Conservation (phyloP, 2,888 invertebrate species). For the Polyommatus icarus region DNA sequence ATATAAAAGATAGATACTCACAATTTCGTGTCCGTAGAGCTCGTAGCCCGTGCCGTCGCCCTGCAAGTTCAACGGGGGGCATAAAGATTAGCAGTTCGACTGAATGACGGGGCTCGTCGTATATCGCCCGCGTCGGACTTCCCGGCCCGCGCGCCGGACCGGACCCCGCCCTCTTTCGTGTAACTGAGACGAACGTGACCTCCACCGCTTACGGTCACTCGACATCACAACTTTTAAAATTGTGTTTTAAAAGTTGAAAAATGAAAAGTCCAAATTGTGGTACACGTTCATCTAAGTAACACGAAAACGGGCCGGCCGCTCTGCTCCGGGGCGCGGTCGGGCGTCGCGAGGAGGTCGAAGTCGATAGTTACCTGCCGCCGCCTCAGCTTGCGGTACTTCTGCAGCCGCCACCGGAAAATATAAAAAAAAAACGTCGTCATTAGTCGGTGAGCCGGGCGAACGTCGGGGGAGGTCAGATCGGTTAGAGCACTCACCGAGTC, state of each 20-base stretch:
- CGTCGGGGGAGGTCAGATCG: neutral
- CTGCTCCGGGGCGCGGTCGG: neutral
- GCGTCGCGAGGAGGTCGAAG: conserved; percentile 37
- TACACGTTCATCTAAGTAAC: too few species aligned
- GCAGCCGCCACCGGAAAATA: conserved; percentile 45
- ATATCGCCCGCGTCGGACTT: neutral
- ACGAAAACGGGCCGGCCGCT: too few species aligned
- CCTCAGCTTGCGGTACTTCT: conserved; percentile 92
- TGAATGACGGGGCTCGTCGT: neutral
- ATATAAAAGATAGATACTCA: conserved; percentile 65
- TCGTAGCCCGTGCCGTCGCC: conserved; percentile 89
- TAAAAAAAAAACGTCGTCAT: conserved; percentile 4
- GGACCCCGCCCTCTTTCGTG: neutral
- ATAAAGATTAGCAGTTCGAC: conserved; percentile 71
- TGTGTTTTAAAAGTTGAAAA: too few species aligned
- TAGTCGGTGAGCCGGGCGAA: neutral
- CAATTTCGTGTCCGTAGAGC: conserved; percentile 86
- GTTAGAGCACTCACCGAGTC: conserved; percentile 87
- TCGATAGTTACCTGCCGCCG: conserved; percentile 87
- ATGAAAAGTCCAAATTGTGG: too few species aligned
- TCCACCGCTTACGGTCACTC: too few species aligned
- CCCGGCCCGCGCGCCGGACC: neutral
- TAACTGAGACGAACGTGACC: too few species aligned
- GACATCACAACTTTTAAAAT: too few species aligned
- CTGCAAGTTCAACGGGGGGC: conserved; percentile 83